Evolutionary conservation across 2,888 invertebrate genomes (phyloP).

Genomic region (Volucella zonaria): DNA sequence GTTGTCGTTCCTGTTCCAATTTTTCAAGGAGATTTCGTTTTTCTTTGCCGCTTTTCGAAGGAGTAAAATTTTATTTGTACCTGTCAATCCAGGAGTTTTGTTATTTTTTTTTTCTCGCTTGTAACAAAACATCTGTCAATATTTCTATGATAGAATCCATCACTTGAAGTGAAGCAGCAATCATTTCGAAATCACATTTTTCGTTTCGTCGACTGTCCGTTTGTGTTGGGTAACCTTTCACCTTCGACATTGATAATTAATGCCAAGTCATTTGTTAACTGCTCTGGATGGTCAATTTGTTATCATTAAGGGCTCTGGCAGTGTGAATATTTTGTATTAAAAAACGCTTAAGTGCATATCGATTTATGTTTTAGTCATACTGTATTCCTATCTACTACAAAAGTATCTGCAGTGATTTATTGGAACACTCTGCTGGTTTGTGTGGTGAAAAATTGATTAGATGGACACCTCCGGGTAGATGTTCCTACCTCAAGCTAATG

Average conservation of each 20-base stretch:
- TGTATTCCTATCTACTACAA: constrained; percentile 15
- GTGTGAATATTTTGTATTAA: constrained; percentile 72
- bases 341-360: constrained; percentile 69
- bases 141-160: constrained; percentile 56
- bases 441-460: constrained; percentile 63
- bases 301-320: constrained; percentile 69
- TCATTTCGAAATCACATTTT: constrained; percentile 55
- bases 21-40: constrained; percentile 30
- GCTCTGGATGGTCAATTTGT: constrained; percentile 68
- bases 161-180: constrained; percentile 40
- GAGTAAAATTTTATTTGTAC: constrained; percentile 49
- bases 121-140: constrained; percentile 66
- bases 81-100: constrained; percentile 55
- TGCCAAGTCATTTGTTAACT: constrained; percentile 67
- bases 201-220: constrained; percentile 43
- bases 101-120: not conserved
- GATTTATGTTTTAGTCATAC: constrained; percentile 52
- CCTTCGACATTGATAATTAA: constrained; percentile 70
- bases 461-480: constrained; percentile 34
- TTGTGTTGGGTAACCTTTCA: constrained; percentile 67
- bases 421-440: constrained; percentile 46
- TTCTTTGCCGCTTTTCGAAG: not conserved
- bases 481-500: constrained; percentile 37
- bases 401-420: constrained; percentile 68
- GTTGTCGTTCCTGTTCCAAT: constrained; percentile 37